Evolutionary conservation across 1,140 invertebrate genomes (phyloP).

Genomic region (Drosophila eugracilis): DNA sequence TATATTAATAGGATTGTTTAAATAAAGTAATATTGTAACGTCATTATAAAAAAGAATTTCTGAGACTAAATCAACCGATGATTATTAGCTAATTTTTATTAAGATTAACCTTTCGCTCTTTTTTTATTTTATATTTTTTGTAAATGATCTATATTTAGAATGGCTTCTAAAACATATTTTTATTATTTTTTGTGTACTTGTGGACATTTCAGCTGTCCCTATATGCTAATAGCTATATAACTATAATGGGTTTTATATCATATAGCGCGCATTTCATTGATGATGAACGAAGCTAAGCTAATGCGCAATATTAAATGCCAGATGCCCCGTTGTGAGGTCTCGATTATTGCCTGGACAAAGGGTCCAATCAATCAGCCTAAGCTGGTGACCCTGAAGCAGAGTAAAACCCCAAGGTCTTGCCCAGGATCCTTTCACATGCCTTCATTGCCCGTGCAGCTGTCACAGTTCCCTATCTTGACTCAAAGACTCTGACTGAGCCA

Average conservation of each 20-base stretch:
- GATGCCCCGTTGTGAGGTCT: conserved; percentile 6
- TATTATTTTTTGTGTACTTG: neutral
- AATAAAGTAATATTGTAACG: too few species aligned
- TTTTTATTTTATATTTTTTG: too few species aligned
- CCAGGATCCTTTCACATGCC: conserved; percentile 4
- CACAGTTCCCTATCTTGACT: conserved; percentile 22
- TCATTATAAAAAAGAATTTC: too few species aligned
- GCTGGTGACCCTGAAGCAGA: conserved; percentile 8
- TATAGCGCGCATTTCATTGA: conserved; percentile 1
- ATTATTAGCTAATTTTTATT: too few species aligned
- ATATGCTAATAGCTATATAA: conserved; percentile 14
- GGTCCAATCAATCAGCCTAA: conserved; percentile 44
- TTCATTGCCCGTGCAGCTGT: conserved; percentile 21
- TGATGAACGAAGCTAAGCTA: conserved; percentile 2
- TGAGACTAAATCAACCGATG: too few species aligned
- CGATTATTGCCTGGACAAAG: conserved; percentile 21
- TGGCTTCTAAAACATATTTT: neutral
- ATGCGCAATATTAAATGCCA: conserved; percentile 26
- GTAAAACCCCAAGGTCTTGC: conserved; percentile 20
- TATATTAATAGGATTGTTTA: neutral
- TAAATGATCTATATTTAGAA: too few species aligned
- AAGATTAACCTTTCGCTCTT: too few species aligned
- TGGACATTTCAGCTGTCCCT: neutral
- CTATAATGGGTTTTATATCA: conserved; percentile 1
- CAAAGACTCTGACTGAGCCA: conserved; percentile 24